phyloP scores from a whole-genome alignment of 2,888 invertebrate species.

The Pollenia amentaria region DNA sequence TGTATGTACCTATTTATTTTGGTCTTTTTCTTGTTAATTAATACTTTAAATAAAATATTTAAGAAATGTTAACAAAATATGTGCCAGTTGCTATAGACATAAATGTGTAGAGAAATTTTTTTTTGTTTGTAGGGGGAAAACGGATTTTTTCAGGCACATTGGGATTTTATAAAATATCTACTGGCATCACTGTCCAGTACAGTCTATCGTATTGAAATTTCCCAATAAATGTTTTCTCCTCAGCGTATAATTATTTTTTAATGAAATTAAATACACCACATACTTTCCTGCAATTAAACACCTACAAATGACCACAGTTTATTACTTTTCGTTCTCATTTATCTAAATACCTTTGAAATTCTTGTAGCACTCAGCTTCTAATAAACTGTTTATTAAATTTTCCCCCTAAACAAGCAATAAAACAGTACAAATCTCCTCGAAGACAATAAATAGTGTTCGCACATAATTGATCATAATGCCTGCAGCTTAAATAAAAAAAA shows the following conservation, averaged over 20 bases:
- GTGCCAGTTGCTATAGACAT: too few relatives aligned
- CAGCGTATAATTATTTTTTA: background rate
- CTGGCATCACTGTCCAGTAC: too few relatives aligned
- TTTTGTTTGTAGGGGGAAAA: too few relatives aligned
- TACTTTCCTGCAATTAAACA: background rate
- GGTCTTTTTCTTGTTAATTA: too few relatives aligned
- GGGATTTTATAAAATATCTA: too few relatives aligned
- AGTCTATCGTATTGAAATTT: too few relatives aligned
- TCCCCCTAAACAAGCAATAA: background rate
- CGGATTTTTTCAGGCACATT: too few relatives aligned
- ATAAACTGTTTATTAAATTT: conserved; percentile 7
- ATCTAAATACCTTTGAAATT: background rate
- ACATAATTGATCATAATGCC: conserved; percentile 82
- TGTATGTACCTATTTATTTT: too few relatives aligned
- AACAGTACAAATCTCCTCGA: conserved; percentile 38
- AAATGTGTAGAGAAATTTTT: too few relatives aligned
- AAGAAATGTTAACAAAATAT: too few relatives aligned
- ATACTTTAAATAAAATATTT: too few relatives aligned
- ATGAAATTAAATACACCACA: background rate
- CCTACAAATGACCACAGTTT: background rate
- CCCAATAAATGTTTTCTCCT: background rate
- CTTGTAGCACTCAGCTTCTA: conserved; percentile 3
- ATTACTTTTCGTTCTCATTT: background rate
- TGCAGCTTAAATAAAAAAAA: conserved; percentile 53
- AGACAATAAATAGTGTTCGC: conserved; percentile 76